Base-by-base conservation (phyloP, 1,140 invertebrate species). In the Pseudomyrmex sp. region DNA sequence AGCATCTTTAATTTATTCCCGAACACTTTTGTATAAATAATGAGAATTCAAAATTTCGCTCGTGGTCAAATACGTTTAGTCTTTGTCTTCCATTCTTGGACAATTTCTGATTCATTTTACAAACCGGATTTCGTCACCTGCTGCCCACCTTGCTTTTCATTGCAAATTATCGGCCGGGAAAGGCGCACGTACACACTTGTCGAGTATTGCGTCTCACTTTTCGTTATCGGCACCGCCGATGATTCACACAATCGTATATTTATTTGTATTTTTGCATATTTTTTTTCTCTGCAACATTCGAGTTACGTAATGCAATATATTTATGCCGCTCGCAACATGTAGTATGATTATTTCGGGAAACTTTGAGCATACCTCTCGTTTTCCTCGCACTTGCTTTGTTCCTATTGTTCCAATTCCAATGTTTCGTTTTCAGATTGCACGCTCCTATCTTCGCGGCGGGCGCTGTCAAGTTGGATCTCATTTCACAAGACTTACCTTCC, bases 391-490 rank as follows among this genome's bases (percentile, higher is more conserved):
- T 63, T 13, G 5, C 35, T 35, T 35, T 35, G 35, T 35, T 35
- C 12, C n/a, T 8, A 63, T 13, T 48, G 0, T 3, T 4, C 44
- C 23, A 44, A 54, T 76, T 3, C 20, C 15, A 69, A 3, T 35
- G 35, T 70, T 69, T 70, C 48, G 1, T 1, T 79, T 79, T 56
- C 52, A 79, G 75, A 48, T 79, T 26, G 15, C 18, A 69, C 65
- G 65, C 69, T 79, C 44, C 76, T 79, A 76, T 44, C 13, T 20
- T 77, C 52, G 20, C 54, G 12, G n/a, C 75, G 46, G 65, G 23
- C 44, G 20, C 46, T 44, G 50, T 72, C 76, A 72, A 66, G 50
- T 68, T 77, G 66, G 76, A 80, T 80, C 66, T 80, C 76, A 80
- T 61, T 54, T 59, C 52, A 54, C 23, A 61, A 15, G 54, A 61